Percentiles rank a stretch among this genome's conserved stretches.
phyloP scores from a whole-genome alignment of 2,888 invertebrate genomes.

The Diadromus collaris region DNA sequence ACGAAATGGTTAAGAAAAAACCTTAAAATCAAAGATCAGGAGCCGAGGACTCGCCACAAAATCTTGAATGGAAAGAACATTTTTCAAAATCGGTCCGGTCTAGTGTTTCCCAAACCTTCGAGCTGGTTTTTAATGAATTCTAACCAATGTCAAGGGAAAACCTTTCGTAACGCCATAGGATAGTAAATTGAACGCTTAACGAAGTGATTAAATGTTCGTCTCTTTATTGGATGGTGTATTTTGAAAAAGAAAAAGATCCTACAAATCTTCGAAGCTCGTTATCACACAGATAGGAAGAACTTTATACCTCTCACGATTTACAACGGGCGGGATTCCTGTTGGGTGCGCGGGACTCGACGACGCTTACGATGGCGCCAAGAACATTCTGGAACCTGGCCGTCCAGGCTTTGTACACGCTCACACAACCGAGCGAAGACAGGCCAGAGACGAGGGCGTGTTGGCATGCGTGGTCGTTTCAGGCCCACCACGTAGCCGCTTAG shows the following conservation, averaged over 20 bases:
- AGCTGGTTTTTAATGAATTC: no score
- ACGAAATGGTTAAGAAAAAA: no score
- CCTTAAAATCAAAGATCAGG: no score
- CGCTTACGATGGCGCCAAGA: constrained; percentile 54
- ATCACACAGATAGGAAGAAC: constrained; percentile 23
- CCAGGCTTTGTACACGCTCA: constrained; percentile 36
- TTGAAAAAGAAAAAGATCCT: constrained; percentile 3
- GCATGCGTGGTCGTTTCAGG: constrained; percentile 22
- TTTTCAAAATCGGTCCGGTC: no score
- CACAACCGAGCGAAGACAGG: constrained; percentile 9
- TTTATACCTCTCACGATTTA: constrained; percentile 38
- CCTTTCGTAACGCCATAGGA: no score
- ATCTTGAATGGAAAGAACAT: no score
- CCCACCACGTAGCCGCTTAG: neutral
- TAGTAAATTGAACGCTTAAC: neutral
- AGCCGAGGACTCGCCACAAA: no score
- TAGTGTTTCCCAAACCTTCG: no score
- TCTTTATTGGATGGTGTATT: neutral
- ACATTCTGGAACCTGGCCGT: constrained; percentile 20
- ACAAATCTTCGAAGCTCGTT: constrained; percentile 17
- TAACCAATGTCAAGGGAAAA: no score
- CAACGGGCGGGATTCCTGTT: constrained; percentile 27
- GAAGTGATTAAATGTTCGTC: constrained; percentile 18
- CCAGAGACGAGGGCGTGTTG: constrained; percentile 28
- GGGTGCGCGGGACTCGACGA: constrained; percentile 35